phyloP scores from a whole-genome alignment of 1,140 invertebrate genomes.

The Hyphantria cunea region DNA sequence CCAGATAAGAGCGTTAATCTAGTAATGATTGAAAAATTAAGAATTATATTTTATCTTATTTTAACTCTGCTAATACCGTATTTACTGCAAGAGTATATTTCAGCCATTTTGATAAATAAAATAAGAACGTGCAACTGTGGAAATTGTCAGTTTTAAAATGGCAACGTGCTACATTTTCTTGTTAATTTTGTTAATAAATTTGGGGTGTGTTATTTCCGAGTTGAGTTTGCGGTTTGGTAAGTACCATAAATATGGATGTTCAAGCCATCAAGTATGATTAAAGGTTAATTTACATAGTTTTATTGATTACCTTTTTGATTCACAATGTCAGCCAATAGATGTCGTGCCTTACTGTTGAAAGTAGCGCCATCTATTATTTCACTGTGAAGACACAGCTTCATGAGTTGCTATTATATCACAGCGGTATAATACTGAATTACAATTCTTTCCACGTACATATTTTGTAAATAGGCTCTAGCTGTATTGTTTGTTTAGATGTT shows the following conservation, averaged over 20 bases:
- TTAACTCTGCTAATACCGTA: slow-evolving; percentile 64
- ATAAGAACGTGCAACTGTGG: slow-evolving; percentile 54
- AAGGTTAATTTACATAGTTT: neutral
- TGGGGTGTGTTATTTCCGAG: slow-evolving; percentile 57
- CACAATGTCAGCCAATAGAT: too few species aligned
- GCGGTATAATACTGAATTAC: too few species aligned
- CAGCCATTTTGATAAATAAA: slow-evolving; percentile 65
- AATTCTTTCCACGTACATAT: too few species aligned
- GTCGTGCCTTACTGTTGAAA: too few species aligned
- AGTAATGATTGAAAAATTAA: slow-evolving; percentile 70
- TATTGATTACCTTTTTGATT: too few species aligned
- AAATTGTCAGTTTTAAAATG: slow-evolving; percentile 47
- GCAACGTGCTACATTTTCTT: slow-evolving; percentile 47
- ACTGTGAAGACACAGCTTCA: too few species aligned
- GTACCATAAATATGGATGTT: slow-evolving; percentile 34
- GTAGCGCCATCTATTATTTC: too few species aligned
- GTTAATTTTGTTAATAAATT: slow-evolving; percentile 54
- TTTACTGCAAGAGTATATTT: slow-evolving; percentile 70
- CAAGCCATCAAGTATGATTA: neutral
- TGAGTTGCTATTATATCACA: too few species aligned
- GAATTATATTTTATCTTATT: slow-evolving; percentile 65
- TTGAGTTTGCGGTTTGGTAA: slow-evolving; percentile 65
- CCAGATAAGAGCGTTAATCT: too few species aligned
- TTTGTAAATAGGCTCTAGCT: too few species aligned
- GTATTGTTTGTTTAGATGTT: too few species aligned